Evolutionary conservation across 2,797 vertebrate genomes (phyloP), one percentile per base, ranked within the genome.

Genomic region (Phaenicophaeus curvirostris): DNA sequence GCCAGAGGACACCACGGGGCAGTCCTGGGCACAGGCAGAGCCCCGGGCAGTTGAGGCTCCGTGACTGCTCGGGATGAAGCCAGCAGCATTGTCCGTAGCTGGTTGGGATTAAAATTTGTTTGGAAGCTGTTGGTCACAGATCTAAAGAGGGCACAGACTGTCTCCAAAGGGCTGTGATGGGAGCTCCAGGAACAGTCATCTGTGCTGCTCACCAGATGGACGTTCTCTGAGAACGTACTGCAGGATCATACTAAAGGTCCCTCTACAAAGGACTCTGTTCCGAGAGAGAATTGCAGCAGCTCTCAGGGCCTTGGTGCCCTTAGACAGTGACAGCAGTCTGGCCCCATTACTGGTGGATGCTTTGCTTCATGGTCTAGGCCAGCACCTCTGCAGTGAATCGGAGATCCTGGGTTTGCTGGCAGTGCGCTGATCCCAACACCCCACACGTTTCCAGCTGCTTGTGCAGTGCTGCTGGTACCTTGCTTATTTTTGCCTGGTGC

Each of bases 131-230:
- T 15, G 27, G 27, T 11, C n/a, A 6, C 10, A 24, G 67, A 17
- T 82, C 20, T 33, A 15, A 7, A 50, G 59, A 41, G 48, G 14
- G 11, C 14, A 39, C 42, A 20, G 51, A 5, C 33, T 35, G 31
- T 9, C 24, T 54, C 6, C 37, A 18, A 24, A 24, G 20, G 30
- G 21, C 42, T 74, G 61, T 31, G 51, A 4, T 55, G 75, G 33
- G 48, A 72, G 41, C 53, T 77, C 2, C 2, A n/a, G n/a, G 23
- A 28, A 0, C 6, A 16, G 55, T 13, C 4, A 1, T 16, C 24
- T 0, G 0, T 58, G 57, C 57, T 0, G 1, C 44, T 85, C 3
- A 1, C 41, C 0, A 0, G 19, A 42, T 1, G 0, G 37, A 8
- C 20, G 4, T 2, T 1, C 42, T n/a, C 33, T 0, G 3, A 61